Evolutionary conservation across 2,888 invertebrate genomes (phyloP).

Genomic region (Argyra leucocephala): DNA sequence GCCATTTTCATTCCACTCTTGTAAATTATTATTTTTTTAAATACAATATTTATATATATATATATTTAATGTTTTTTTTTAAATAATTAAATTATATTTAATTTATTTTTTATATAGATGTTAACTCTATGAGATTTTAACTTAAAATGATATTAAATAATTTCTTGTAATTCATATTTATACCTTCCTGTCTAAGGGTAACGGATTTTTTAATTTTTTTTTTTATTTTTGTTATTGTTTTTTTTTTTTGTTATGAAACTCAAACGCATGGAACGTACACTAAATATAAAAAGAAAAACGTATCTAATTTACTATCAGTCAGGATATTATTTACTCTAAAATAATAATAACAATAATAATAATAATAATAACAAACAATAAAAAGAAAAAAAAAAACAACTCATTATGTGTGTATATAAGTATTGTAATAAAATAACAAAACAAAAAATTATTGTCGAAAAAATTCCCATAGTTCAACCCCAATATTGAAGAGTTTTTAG

Average conservation of each 20-base stretch:
- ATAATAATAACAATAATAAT: not conserved
- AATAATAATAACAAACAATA: no score
- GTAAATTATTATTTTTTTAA: slow-evolving; percentile 13
- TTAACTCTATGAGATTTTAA: slow-evolving; percentile 33
- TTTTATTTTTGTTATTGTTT: no score
- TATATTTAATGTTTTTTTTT: slow-evolving; percentile 16
- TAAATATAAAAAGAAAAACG: not conserved
- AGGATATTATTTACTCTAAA: not conserved
- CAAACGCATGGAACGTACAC: not conserved
- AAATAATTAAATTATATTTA: slow-evolving; percentile 12
- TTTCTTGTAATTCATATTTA: slow-evolving; percentile 35
- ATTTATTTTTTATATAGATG: slow-evolving; percentile 15
- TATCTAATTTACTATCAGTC: not conserved
- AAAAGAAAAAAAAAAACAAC: no score
- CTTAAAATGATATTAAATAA: slow-evolving; percentile 36
- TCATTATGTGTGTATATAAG: not conserved
- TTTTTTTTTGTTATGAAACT: no score
- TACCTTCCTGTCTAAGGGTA: no score
- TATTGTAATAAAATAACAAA: not conserved
- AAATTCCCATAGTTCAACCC: slow-evolving; percentile 6
- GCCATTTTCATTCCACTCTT: slow-evolving; percentile 2
- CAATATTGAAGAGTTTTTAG: not conserved
- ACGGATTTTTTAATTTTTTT: no score
- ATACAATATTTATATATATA: no score
- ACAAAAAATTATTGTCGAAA: not conserved